Evolutionary conservation across 2,113 vertebrate species (phyloP), one percentile per base, ranked within the genome.

Genomic region (Perccottus glenii): DNA sequence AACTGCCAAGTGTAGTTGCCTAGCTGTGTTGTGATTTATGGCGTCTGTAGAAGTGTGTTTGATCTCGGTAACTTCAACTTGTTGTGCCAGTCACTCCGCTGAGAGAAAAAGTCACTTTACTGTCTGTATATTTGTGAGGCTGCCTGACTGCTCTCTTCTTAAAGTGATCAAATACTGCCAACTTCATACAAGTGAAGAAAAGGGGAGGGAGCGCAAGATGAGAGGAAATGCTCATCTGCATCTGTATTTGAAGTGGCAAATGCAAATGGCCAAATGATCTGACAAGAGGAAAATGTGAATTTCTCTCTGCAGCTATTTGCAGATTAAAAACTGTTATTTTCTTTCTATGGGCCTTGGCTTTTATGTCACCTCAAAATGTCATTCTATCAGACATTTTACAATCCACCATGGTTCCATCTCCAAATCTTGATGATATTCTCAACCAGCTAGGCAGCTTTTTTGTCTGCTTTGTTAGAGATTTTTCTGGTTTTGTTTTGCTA

Each of bases 191-290:
- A 83, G 72, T 55, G 57, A 65, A 78, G 62, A 58, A 78, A 69
- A 15, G 53, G 63, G 70, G 69, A 75, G 81, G 57, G 68, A 61
- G 67, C 0, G 55, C 60, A 72, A 86, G 87, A 90, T 88, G 86
- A 88, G 85, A 88, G 82, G 80, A 82, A 77, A 76, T 60, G 80
- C 84, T 88, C 81, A 85, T 88, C 83, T 86, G 77, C 64, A 78
- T 86, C 77, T 78, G 64, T 77, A 80, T 86, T 88, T 85, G 82
- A 86, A 77, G 85, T 81, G 80, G 78, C 78, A 89, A 91, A 90
- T 90, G 87, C 89, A 88, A 91, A 89, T 90, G 85, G 85, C 84
- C 87, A 90, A 92, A 89, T 88, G 80, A 91, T 91, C 84, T 90
- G 85, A 88, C 80, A 73, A 87, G 82, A 86, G 67, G 84, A 82